phyloP scores from a whole-genome alignment of 2,113 vertebrate genomes.

The Halichoerus grypus region DNA sequence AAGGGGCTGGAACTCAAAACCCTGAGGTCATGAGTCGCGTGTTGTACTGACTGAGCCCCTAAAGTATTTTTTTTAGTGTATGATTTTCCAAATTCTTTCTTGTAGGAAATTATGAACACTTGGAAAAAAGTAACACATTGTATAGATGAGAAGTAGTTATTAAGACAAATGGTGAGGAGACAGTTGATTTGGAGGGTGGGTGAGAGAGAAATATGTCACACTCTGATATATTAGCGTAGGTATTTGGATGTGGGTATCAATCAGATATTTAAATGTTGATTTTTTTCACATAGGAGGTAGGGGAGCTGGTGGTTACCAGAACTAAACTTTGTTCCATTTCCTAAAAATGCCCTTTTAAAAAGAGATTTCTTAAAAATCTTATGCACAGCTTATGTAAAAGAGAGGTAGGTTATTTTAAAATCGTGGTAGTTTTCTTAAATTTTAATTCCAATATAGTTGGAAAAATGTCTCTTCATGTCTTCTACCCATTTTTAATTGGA shows the following conservation, averaged over 20 bases:
- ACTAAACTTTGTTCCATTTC: conserved; percentile 47
- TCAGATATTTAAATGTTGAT: conserved; percentile 16
- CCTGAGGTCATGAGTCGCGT: not conserved
- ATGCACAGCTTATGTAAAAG: not conserved
- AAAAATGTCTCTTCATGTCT: not conserved
- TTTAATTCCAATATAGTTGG: not conserved
- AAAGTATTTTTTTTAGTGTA: not conserved
- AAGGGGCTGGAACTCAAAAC: not conserved
- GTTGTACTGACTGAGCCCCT: not conserved
- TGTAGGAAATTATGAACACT: not conserved
- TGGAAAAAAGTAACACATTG: not conserved
- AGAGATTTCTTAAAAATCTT: conserved; percentile 35
- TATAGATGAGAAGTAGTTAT: conserved; percentile 34
- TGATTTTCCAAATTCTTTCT: conserved; percentile 29
- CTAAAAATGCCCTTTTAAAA: conserved; percentile 49
- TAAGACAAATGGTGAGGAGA: not conserved
- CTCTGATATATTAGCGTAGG: not conserved
- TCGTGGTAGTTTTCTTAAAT: not conserved
- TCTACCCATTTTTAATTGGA: not conserved
- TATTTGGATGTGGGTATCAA: conserved; percentile 32
- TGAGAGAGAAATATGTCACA: not conserved
- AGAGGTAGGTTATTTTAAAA: not conserved
- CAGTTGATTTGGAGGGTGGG: not conserved
- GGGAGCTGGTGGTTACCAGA: not conserved
- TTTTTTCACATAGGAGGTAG: conserved; percentile 22